Evolutionary conservation across 2,113 vertebrate genomes (phyloP), one percentile per base, ranked within the genome.

Genomic region (Circaetus gallicus): DNA sequence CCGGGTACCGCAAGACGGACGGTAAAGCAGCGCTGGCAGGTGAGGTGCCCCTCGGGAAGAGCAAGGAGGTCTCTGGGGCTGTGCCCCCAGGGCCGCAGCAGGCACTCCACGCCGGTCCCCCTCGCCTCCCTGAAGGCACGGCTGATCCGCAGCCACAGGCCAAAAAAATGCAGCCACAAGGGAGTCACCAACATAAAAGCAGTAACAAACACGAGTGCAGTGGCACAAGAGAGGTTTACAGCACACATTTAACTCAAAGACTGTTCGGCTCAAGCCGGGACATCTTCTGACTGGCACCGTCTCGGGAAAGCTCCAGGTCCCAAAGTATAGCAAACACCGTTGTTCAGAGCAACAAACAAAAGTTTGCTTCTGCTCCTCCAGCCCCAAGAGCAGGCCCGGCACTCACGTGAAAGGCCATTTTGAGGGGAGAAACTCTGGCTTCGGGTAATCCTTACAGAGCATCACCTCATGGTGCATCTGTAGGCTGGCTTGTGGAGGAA

Each of bases 271-370:
- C 26, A 2, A 4, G 14, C 14, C 2, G 2, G 13, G n/a, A 6
- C 4, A 5, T 2, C 17, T 26, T 42, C 31, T 8, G 36, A 4
- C 4, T 3, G 32, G 10, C 2, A 0, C n/a, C 2, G 1, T 8
- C 42, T 16, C 0, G 3, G 50, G 56, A 82, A 50, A 28, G n/a
- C 28, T 2, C 70, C 77, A 1, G 40, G 62, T 21, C 77, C 22
- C 63, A 8, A 17, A 38, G 9, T 49, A 18, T 2, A 2, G 49
- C 63, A 36, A 20, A 13, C 5, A 3, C 22, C 2, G 2, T 16
- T 7, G 36, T 28, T 43, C 22, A 9, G 36, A 56, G 36, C 42
- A 10, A 11, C 42, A 16, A 15, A 17, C 19, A 7, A 2, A 20
- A n/a, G 34, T 22, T 16, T 16, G 65, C 6, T 53, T 21, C 17